Evolutionary conservation across 2,113 vertebrate species (phyloP).

Genomic region (Microcebus griseorufus): DNA sequence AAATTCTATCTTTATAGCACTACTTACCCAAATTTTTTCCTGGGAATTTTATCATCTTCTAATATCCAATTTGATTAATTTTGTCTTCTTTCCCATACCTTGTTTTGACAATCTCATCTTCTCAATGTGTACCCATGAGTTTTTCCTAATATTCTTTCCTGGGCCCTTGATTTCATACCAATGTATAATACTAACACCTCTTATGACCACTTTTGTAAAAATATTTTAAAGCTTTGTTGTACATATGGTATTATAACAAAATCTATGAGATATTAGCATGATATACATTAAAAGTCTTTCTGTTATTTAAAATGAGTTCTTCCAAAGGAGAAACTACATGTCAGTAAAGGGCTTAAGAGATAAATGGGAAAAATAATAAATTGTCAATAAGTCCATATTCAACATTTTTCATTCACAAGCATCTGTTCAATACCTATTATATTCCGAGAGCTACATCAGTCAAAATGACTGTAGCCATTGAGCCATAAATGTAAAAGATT

Average conservation of each 20-base stretch:
- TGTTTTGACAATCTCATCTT: not conserved
- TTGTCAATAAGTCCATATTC: not conserved
- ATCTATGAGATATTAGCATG: not conserved
- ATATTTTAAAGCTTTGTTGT: not conserved
- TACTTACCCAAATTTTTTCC: not conserved
- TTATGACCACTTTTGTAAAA: not conserved
- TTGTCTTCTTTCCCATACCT: not conserved
- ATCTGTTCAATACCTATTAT: not conserved
- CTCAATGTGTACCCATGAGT: not conserved
- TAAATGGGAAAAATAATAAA: not conserved
- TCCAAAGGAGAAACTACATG: not conserved
- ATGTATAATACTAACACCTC: not conserved
- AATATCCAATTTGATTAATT: not conserved
- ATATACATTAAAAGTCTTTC: not conserved
- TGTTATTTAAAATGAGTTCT: not conserved
- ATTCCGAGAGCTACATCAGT: not conserved
- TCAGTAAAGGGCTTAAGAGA: not conserved
- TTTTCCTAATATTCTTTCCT: not conserved
- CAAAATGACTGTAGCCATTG: not conserved
- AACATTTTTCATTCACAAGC: slow-evolving; percentile 20
- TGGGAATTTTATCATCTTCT: not conserved
- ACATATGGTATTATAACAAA: not conserved
- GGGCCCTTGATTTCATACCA: not conserved
- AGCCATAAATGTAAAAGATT: not conserved
- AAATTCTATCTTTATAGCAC: not conserved